phyloP scores from a whole-genome alignment of 2,113 vertebrate genomes.

The Siniperca knerii region DNA sequence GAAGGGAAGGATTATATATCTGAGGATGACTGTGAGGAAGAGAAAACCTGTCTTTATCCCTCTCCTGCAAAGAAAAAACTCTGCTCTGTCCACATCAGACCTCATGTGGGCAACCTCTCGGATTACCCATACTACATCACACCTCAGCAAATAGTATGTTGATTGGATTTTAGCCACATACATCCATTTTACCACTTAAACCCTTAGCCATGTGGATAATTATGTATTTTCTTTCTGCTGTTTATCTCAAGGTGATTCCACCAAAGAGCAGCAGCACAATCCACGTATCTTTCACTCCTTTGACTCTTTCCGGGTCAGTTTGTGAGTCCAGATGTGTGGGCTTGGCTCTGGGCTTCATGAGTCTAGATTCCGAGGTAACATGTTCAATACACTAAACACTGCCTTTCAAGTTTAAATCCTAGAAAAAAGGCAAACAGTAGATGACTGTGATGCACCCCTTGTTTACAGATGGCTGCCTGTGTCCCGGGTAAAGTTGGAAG shows the following conservation, averaged over 20 bases:
- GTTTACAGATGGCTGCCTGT: slow-evolving; percentile 77
- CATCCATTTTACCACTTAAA: background rate
- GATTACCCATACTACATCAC: slow-evolving; percentile 88
- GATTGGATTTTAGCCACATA: background rate
- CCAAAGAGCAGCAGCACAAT: slow-evolving; percentile 85
- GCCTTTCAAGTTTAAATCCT: slow-evolving; percentile 7
- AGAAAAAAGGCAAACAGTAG: background rate
- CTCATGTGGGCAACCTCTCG: slow-evolving; percentile 85
- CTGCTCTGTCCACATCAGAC: slow-evolving; percentile 84
- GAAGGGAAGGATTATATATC: slow-evolving; percentile 40
- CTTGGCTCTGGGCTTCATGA: slow-evolving; percentile 90
- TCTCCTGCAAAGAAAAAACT: slow-evolving; percentile 68
- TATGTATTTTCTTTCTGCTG: background rate
- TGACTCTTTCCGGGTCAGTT: slow-evolving; percentile 70
- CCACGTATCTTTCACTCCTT: slow-evolving; percentile 89
- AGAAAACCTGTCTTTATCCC: slow-evolving; percentile 12
- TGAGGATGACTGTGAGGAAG: slow-evolving; percentile 49
- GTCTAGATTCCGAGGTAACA: slow-evolving; percentile 88
- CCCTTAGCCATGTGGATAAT: background rate
- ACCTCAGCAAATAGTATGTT: slow-evolving; percentile 90
- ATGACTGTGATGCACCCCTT: background rate
- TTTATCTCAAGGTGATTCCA: slow-evolving; percentile 88
- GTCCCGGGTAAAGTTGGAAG: slow-evolving; percentile 85
- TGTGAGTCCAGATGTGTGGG: slow-evolving; percentile 80
- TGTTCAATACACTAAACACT: background rate